Percentiles rank a stretch among this genome's conserved stretches.
These are phyloP conservation scores for Nephrotoma guestfalica DNA, from an alignment of 2,888 invertebrate genomes.

Conservation along the genomic window DNA sequence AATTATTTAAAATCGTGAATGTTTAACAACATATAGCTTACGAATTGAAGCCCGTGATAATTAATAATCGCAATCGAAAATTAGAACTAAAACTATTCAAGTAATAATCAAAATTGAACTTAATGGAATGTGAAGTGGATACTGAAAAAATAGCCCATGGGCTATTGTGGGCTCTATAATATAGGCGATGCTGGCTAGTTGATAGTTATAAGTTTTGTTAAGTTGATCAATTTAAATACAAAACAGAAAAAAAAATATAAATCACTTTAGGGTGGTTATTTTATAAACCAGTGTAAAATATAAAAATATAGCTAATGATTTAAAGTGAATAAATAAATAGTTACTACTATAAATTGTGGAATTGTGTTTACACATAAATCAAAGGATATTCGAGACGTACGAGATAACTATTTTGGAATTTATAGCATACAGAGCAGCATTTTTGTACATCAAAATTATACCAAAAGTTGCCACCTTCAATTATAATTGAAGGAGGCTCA, in stretches of 20 bases:
- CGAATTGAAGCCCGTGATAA: not conserved
- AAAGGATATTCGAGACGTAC: not conserved
- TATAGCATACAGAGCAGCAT: not conserved
- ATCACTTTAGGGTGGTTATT: not conserved
- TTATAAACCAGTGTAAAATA: not conserved
- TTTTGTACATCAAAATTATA: not conserved
- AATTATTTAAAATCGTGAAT: not conserved
- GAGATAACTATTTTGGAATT: not conserved
- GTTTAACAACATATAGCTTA: not conserved
- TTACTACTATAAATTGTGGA: not conserved
- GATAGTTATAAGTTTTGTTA: not conserved
- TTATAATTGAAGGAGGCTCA: constrained; percentile 18
- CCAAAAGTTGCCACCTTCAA: constrained; percentile 15
- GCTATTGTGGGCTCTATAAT: constrained; percentile 6
- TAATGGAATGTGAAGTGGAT: constrained; percentile 8
- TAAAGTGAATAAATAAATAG: not conserved
- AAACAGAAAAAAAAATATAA: constrained; percentile 1
- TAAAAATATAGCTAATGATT: not conserved
- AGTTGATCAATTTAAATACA: not conserved
- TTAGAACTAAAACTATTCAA: not conserved
- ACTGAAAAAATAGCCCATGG: constrained; percentile 7
- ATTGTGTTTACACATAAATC: not conserved
- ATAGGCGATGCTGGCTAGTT: constrained; percentile 8
- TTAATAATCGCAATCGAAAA: not conserved
- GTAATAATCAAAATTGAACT: not conserved